phyloP scores from a whole-genome alignment of 2,888 invertebrate species.

The Tenthredo distinguenda region DNA sequence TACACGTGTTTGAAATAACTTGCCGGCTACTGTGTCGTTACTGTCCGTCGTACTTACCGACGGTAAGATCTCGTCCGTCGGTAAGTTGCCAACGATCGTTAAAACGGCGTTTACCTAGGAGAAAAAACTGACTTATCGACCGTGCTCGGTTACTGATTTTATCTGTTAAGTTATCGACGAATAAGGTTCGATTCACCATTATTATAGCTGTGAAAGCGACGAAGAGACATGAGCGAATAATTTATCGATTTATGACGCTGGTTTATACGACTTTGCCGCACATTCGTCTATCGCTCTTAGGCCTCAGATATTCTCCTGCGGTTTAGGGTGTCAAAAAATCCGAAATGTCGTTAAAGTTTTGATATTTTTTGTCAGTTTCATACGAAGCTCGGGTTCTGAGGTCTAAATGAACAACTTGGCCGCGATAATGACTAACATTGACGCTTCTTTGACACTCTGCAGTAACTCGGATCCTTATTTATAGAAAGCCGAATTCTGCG shows the following conservation, averaged over 20 bases:
- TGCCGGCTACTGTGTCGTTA: neutral
- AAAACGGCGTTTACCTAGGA: neutral
- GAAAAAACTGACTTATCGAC: neutral
- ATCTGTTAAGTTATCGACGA: neutral
- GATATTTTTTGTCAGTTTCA: neutral
- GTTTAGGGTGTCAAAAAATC: neutral
- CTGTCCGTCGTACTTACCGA: neutral
- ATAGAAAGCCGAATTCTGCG: neutral
- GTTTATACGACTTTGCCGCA: neutral
- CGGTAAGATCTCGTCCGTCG: neutral
- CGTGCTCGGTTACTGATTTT: neutral
- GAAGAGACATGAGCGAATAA: neutral
- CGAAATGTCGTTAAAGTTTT: neutral
- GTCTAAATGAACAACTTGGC: neutral
- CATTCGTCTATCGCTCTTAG: neutral
- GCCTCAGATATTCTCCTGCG: neutral
- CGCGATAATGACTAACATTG: neutral
- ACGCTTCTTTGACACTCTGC: neutral
- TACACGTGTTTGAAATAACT: neutral
- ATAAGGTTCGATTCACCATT: neutral
- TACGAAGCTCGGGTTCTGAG: neutral
- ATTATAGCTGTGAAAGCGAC: neutral
- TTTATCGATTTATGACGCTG: neutral
- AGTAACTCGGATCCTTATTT: slow-evolving; percentile 11
- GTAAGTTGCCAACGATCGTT: neutral